Evolutionary conservation across 2,888 invertebrate species (phyloP), one percentile per base, ranked within the genome.

Genomic region (Syrista parreyssii): DNA sequence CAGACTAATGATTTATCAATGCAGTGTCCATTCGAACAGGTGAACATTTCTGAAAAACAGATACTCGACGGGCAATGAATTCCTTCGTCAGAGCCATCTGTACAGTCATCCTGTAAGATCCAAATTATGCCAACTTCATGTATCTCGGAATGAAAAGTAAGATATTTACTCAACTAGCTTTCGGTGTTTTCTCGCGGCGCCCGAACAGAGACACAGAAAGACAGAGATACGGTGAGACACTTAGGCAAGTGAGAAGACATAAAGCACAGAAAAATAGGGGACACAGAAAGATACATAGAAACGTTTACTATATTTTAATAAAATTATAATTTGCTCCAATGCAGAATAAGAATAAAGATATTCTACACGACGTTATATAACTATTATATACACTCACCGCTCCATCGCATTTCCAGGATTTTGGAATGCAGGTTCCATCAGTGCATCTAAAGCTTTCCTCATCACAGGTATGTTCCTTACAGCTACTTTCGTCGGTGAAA

Each of bases 401-500:
- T 2, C 89, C 88, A 79, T 93, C 93, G 82, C 93, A 93, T 79
- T 87, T 85, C 92, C 92, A 92, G 3, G 84, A 81, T 40, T 79
- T 80, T 1, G 92, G 91, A 71, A 92, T 92, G 78, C 92, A 93
- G 1, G 80, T 79, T 12, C 92, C 90, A 84, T 0, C 85, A 74
- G 76, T 68, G 81, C 92, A 92, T 40, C 82, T 82, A 80, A 92
- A 92, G 12, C 81, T 79, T 3, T 79, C n/a, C 2, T 75, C 34
- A 11, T 83, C 80, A 76, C 91, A 91, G 4, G 81, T 79, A 68
- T 84, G 82, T 6, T 68, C 31, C 33, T 36, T 74, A 79, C 93
- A 94, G 79, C 94, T 93, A 1, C 91, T 89, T 89, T 97, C 97
- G 85, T 97, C 97, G 0, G 95, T 95, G 15, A 92, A 92, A 89